phyloP scores from a whole-genome alignment of 2,113 vertebrate genomes.

The Anhinga rufa region DNA sequence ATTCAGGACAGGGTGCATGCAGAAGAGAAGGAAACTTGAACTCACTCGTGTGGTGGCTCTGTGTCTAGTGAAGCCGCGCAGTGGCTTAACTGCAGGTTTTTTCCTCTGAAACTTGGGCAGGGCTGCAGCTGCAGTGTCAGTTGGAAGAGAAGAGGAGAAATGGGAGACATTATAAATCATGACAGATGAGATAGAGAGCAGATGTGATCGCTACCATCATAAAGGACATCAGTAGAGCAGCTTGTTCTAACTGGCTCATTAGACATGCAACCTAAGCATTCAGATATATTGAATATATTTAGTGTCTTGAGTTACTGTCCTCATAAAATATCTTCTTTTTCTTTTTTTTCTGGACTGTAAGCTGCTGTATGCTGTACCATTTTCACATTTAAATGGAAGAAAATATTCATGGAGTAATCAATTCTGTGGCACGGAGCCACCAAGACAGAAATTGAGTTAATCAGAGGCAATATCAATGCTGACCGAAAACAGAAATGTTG shows the following conservation, averaged over 20 bases:
- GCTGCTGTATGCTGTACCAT: not conserved
- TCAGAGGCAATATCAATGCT: not conserved
- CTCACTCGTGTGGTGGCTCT: not conserved
- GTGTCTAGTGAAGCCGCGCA: not conserved
- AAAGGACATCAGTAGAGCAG: slow-evolving; percentile 9
- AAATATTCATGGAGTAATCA: not conserved
- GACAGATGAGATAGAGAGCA: slow-evolving; percentile 9
- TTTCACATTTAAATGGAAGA: not conserved
- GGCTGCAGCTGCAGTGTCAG: not conserved
- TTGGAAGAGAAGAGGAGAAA: not conserved
- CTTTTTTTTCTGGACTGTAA: not conserved
- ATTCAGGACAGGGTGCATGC: not conserved
- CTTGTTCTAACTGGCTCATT: slow-evolving; percentile 24
- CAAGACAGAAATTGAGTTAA: not conserved
- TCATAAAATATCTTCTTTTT: not conserved
- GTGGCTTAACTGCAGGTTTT: not conserved
- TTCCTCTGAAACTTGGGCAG: not conserved
- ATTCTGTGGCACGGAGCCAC: not conserved
- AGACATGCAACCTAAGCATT: not conserved
- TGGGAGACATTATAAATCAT: not conserved
- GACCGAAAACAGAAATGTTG: not conserved
- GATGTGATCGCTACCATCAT: not conserved
- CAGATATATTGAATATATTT: not conserved
- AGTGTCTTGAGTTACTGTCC: not conserved
- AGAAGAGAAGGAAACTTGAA: not conserved